Percentiles rank a stretch among this genome's conserved stretches.
phyloP scores from a whole-genome alignment of 2,888 invertebrate species.

The Eurytoma adleriae region DNA sequence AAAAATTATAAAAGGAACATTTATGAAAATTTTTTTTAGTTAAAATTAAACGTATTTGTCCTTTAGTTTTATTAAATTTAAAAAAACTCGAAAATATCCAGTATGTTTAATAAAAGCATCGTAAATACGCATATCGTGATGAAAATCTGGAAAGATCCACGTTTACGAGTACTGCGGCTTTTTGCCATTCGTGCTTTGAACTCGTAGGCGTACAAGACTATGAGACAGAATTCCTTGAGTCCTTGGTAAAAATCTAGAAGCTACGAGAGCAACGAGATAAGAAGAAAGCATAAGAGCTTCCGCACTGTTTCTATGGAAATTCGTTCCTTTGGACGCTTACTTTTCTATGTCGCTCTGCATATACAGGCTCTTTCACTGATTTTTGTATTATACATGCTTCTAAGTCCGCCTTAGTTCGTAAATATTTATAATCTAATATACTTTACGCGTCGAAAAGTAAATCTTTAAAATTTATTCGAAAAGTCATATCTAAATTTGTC shows the following conservation, averaged over 20 bases:
- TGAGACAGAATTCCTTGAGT: background rate
- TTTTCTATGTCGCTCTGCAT: background rate
- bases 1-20: too few relatives aligned
- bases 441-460: background rate
- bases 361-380: background rate
- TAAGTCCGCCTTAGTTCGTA: background rate
- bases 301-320: conserved; percentile 20
- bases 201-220: background rate
- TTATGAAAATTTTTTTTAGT: too few relatives aligned
- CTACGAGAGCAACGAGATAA: conserved; percentile 9
- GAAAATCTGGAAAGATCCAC: background rate
- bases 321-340: background rate
- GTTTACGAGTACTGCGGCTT: background rate
- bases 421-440: conserved; percentile 17
- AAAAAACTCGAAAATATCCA: too few relatives aligned
- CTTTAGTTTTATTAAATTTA: too few relatives aligned
- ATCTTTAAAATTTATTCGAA: too few relatives aligned
- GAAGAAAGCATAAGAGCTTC: background rate
- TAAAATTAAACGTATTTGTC: too few relatives aligned
- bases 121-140: background rate
- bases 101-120: too few relatives aligned
- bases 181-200: background rate
- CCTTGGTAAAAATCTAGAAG: background rate
- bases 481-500: too few relatives aligned
- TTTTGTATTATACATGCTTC: background rate